These are phyloP conservation scores for Neodiprion pinetum DNA, from an alignment of 1,140 invertebrate genomes.

Conservation along the genomic window DNA sequence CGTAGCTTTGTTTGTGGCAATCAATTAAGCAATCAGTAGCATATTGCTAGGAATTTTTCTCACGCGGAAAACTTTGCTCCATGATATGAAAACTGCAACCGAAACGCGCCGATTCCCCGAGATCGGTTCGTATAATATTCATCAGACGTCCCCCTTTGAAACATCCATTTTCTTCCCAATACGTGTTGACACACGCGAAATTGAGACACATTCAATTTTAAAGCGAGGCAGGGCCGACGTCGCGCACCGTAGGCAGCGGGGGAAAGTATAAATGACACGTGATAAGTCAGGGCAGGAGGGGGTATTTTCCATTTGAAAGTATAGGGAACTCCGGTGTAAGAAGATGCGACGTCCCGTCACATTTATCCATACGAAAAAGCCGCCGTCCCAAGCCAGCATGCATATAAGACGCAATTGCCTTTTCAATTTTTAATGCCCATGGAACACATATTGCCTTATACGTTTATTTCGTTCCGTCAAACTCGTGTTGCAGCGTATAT, in stretches of 20 bases:
- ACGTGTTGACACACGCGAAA: slow-evolving; percentile 50
- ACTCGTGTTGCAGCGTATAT: not conserved
- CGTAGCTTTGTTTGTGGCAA: too few species aligned
- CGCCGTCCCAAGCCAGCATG: not conserved
- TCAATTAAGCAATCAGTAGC: too few species aligned
- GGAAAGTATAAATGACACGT: slow-evolving; percentile 14
- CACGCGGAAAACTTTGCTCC: too few species aligned
- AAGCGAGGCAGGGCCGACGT: slow-evolving; percentile 31
- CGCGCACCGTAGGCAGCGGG: slow-evolving; percentile 22
- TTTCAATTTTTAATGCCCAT: slow-evolving; percentile 3
- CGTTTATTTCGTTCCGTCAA: not conserved
- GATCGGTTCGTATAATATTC: slow-evolving; percentile 4
- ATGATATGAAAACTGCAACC: too few species aligned
- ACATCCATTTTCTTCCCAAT: slow-evolving; percentile 25
- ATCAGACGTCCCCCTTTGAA: not conserved
- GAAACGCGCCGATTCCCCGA: not conserved
- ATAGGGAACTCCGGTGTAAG: slow-evolving; percentile 1
- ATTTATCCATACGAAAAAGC: slow-evolving; percentile 1
- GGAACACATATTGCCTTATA: not conserved
- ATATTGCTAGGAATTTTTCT: too few species aligned
- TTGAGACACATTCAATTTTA: slow-evolving; percentile 50
- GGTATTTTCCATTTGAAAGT: slow-evolving; percentile 5
- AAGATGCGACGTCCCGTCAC: slow-evolving; percentile 6
- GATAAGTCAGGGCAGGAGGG: not conserved
- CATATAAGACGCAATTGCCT: slow-evolving; percentile 1